phyloP scores from a whole-genome alignment of 2,797 vertebrate genomes.

The Spondyliosoma cantharus region DNA sequence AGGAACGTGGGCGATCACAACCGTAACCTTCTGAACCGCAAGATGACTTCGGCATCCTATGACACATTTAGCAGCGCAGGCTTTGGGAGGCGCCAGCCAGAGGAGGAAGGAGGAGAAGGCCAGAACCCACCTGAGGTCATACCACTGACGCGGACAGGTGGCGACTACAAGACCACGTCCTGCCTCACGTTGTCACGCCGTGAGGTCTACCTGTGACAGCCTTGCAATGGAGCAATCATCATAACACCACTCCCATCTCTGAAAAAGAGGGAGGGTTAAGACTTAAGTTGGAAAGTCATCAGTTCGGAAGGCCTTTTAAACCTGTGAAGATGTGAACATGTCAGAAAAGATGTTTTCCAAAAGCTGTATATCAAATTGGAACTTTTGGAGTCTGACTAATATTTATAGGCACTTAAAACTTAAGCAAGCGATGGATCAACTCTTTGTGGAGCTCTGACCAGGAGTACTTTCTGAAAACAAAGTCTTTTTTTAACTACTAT shows the following conservation, averaged over 20 bases:
- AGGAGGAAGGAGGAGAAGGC: slow-evolving; percentile 83
- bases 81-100: slow-evolving; percentile 89
- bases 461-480: slow-evolving; percentile 61
- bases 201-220: slow-evolving; percentile 96
- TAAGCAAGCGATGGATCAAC: slow-evolving; percentile 52
- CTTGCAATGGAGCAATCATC: slow-evolving; percentile 41
- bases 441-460: slow-evolving; percentile 49
- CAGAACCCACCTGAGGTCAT: slow-evolving; percentile 91
- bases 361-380: slow-evolving; percentile 63
- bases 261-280: slow-evolving; percentile 41
- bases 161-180: slow-evolving; percentile 96
- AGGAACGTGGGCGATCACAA: slow-evolving; percentile 91
- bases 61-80: slow-evolving; percentile 95
- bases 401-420: slow-evolving; percentile 77
- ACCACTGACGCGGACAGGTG: slow-evolving; percentile 93
- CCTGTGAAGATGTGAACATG: slow-evolving; percentile 64
- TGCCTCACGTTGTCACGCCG: slow-evolving; percentile 96
- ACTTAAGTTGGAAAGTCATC: slow-evolving; percentile 53
- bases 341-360: slow-evolving; percentile 56
- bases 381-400: slow-evolving; percentile 72
- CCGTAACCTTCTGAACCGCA: slow-evolving; percentile 96
- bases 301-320: slow-evolving; percentile 56
- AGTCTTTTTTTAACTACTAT: slow-evolving; percentile 60
- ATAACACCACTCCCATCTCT: slow-evolving; percentile 28
- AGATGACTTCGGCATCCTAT: slow-evolving; percentile 95